These are phyloP conservation scores for Hesperophylax magnus DNA, from an alignment of 1,140 invertebrate genomes.

Conservation along the genomic window DNA sequence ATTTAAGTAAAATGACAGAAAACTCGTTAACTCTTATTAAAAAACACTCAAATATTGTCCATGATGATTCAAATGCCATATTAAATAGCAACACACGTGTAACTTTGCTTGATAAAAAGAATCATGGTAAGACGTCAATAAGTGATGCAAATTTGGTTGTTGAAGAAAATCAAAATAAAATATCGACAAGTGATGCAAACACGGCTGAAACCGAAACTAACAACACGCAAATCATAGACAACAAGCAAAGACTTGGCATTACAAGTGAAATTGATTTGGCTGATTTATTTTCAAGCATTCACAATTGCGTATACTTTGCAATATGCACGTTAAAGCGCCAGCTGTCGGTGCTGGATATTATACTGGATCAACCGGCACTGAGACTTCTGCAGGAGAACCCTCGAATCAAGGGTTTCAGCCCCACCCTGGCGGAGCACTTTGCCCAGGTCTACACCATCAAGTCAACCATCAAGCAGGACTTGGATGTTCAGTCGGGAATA, in stretches of 20 bases:
- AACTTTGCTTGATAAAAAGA: too few species aligned
- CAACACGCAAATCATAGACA: constrained; percentile 23
- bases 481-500: constrained; percentile 53
- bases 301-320: constrained; percentile 68
- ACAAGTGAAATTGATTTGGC: not conserved
- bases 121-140: too few species aligned
- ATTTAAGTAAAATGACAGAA: too few species aligned
- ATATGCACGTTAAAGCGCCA: constrained; percentile 65
- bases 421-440: constrained; percentile 65
- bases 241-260: constrained; percentile 28
- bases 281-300: constrained; percentile 62
- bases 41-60: too few species aligned
- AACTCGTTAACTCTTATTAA: too few species aligned
- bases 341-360: constrained; percentile 61
- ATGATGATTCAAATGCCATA: too few species aligned
- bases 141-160: too few species aligned
- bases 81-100: too few species aligned
- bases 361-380: constrained; percentile 65
- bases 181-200: too few species aligned
- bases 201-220: too few species aligned
- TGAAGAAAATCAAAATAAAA: too few species aligned
- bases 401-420: constrained; percentile 63
- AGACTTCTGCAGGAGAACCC: constrained; percentile 66
- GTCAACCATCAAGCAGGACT: constrained; percentile 41
- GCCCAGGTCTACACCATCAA: constrained; percentile 58